Evolutionary conservation across 2,113 vertebrate genomes (phyloP), one percentile per base, ranked within the genome.

Genomic region (Prunella fulvescens): DNA sequence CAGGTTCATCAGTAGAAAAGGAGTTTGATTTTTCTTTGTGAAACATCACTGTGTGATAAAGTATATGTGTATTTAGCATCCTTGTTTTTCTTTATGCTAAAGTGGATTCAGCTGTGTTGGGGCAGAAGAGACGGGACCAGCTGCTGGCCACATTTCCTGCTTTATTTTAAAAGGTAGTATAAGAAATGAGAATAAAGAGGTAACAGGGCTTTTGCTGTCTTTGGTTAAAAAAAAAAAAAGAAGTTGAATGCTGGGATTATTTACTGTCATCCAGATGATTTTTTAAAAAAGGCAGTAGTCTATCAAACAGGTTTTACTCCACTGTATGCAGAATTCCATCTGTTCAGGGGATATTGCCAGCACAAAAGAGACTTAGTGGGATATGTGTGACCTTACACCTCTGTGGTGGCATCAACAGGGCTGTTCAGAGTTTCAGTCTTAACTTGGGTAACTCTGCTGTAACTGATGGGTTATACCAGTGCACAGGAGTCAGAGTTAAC

Each of bases 1-100:
- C 1, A 0, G 42, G 25, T 54, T 70, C 56, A 26, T 73, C 58
- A 33, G 6, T 69, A 40, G 28, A 77, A 83, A 64, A 86, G 26
- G 54, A 91, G 35, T 66, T 87, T 64, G 79, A 39, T 77, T 93
- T 94, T 99, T 99, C 99, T 99, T 99, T 99, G 98, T 99, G 99
- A 99, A 99, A 98, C 97, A 67, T 98, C 98, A 97, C 98, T 98
- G 87, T 96, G 98, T 98, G 93, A 97, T 97, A 93, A 98, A 98
- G 98, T 98, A 98, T 97, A 97, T 98, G 98, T 98, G 98, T 98
- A 99, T 99, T 99, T 99, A 99, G 99, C 98, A 98, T 98, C 98
- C 98, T 99, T 99, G 98, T 99, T 99, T 99, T 99, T 99, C 98
- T 99, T 99, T 99, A 99, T 99, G 99, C 99, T 99, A 98, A 99